Conservation (phyloP, 2,888 invertebrate species). For the Phyllotreta cruciferae region DNA sequence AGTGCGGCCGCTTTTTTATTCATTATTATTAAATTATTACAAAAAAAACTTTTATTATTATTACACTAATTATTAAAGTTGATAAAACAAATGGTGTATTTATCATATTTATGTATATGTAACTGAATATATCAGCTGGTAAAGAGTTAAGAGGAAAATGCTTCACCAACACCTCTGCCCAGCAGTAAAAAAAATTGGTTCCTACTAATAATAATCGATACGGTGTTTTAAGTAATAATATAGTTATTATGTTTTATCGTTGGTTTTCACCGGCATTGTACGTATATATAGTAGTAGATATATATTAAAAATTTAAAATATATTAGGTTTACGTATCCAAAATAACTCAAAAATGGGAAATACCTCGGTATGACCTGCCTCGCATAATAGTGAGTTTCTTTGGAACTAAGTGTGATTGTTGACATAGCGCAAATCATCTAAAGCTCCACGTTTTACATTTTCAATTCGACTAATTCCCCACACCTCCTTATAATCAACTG, state of each 20-base stretch:
- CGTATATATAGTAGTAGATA: slow-evolving; percentile 62
- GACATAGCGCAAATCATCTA: slow-evolving; percentile 56
- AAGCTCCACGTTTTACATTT: slow-evolving; percentile 29
- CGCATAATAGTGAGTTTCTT: slow-evolving; percentile 79
- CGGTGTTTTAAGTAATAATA: slow-evolving; percentile 62
- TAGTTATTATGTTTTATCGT: slow-evolving; percentile 62
- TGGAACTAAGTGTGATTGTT: slow-evolving; percentile 80
- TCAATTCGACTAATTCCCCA: slow-evolving; percentile 4
- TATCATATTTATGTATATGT: slow-evolving; percentile 62
- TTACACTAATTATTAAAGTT: slow-evolving; percentile 60
- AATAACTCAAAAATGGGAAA: slow-evolving; percentile 64
- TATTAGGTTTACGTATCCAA: slow-evolving; percentile 63
- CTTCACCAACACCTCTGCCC: slow-evolving; percentile 51
- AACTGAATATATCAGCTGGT: slow-evolving; percentile 60
- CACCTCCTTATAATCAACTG: too few species aligned
- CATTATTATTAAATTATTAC: slow-evolving; percentile 61
- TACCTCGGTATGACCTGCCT: slow-evolving; percentile 68
- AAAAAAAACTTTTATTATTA: slow-evolving; percentile 59
- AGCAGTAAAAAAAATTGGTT: slow-evolving; percentile 60
- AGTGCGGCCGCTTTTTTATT: slow-evolving; percentile 59
- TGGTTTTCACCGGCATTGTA: slow-evolving; percentile 61
- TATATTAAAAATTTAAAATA: slow-evolving; percentile 62
- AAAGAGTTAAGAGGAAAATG: slow-evolving; percentile 51
- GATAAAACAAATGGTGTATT: slow-evolving; percentile 62
- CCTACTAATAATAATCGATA: slow-evolving; percentile 63